Conservation (phyloP, 2,797 vertebrate genomes). For the Oryzias dopingdopingensis region DNA sequence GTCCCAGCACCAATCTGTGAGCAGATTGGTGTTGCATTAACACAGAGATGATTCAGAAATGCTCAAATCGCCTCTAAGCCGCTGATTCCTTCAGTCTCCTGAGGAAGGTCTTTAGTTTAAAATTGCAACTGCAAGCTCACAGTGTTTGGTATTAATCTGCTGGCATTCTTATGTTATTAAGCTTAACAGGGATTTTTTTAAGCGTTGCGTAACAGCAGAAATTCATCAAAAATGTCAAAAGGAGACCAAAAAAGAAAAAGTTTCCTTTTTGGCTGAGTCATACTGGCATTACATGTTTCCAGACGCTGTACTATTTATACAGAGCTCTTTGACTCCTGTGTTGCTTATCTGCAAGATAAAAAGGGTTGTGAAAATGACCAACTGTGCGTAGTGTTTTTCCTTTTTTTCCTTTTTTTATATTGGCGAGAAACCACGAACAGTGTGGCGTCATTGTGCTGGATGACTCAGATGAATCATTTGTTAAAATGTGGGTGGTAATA, state of each 20-base stretch:
- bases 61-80: constrained; percentile 68
- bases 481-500: constrained; percentile 53
- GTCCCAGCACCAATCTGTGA: constrained; percentile 41
- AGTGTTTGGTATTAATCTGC: constrained; percentile 57
- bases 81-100: constrained; percentile 68
- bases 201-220: constrained; percentile 56
- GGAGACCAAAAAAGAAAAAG: constrained; percentile 22
- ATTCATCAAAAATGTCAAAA: constrained; percentile 32
- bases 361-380: constrained; percentile 26
- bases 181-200: constrained; percentile 47
- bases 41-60: constrained; percentile 57
- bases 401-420: background rate
- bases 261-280: constrained; percentile 20
- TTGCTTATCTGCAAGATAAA: constrained; percentile 13
- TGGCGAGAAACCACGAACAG: constrained; percentile 27
- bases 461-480: constrained; percentile 63
- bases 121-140: constrained; percentile 63
- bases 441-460: constrained; percentile 41
- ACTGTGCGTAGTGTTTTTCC: constrained; percentile 12
- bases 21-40: constrained; percentile 59
- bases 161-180: constrained; percentile 47
- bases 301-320: constrained; percentile 17
- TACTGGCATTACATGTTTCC: constrained; percentile 12
- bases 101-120: constrained; percentile 60
- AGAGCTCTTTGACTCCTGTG: background rate